phyloP scores from a whole-genome alignment of 2,797 vertebrate genomes.

The Siniperca obscura region DNA sequence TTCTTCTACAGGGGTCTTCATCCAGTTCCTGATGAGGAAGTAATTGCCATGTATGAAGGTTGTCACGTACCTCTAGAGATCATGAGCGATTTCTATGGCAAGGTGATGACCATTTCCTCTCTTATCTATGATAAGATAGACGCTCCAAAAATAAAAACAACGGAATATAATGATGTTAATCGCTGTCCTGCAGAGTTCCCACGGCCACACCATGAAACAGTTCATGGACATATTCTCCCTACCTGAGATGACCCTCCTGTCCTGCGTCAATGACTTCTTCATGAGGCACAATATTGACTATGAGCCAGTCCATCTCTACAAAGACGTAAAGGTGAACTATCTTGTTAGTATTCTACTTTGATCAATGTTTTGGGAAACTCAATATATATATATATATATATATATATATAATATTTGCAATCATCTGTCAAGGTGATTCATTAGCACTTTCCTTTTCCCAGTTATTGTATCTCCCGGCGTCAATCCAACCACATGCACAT shows the following conservation, averaged over 20 bases:
- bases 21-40: conserved; percentile 94
- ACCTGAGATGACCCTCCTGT: conserved; percentile 97
- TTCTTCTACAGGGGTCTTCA: conserved; percentile 90
- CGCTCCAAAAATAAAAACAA: background rate
- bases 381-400: background rate
- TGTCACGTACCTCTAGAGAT: conserved; percentile 95
- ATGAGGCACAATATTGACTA: conserved; percentile 98
- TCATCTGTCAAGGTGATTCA: background rate
- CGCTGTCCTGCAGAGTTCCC: conserved; percentile 88
- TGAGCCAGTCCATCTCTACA: conserved; percentile 97
- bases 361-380: background rate
- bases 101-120: conserved; percentile 81
- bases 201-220: conserved; percentile 97
- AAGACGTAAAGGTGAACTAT: conserved; percentile 94
- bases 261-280: conserved; percentile 97
- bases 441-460: background rate
- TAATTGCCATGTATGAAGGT: conserved; percentile 98
- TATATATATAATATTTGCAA: background rate
- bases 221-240: conserved; percentile 99
- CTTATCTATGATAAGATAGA: background rate
- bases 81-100: conserved; percentile 99
- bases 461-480: background rate
- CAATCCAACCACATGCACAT: conserved; percentile 1
- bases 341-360: background rate
- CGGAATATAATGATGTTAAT: background rate